A percentile compares a stretch with the other conserved stretches of the same genome.
Conservation (phyloP, 2,797 vertebrate genomes). For the Lepus townsendii region DNA sequence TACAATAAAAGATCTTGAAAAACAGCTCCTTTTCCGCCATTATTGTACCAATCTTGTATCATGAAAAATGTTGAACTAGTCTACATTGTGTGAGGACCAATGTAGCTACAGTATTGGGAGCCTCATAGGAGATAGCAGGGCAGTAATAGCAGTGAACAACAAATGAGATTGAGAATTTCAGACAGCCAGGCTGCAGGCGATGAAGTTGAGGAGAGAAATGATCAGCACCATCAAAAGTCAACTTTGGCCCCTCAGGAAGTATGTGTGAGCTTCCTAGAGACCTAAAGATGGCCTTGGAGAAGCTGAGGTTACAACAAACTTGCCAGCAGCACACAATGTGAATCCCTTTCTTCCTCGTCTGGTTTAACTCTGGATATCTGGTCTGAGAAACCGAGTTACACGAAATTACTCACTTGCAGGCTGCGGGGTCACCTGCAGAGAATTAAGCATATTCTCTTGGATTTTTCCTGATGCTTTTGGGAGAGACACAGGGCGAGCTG, state of each 20-base stretch:
- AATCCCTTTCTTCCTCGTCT: background rate
- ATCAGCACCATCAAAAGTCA: background rate
- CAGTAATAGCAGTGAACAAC: background rate
- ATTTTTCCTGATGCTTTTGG: constrained; percentile 38
- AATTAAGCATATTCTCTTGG: background rate
- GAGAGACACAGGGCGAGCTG: background rate
- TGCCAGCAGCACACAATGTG: background rate
- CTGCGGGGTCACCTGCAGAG: background rate
- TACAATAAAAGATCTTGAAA: background rate
- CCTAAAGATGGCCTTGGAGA: background rate
- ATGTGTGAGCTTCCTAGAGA: background rate
- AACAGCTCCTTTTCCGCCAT: background rate
- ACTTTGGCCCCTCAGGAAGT: background rate
- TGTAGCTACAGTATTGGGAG: background rate
- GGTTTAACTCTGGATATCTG: constrained; percentile 11
- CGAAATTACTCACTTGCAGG: constrained; percentile 42
- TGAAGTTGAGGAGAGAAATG: background rate
- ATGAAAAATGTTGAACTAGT: background rate
- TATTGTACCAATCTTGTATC: background rate
- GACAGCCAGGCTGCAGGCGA: background rate
- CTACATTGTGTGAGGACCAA: background rate
- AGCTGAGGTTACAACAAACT: background rate
- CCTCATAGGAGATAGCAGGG: background rate
- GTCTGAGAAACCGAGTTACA: constrained; percentile 4
- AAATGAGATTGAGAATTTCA: background rate